Percentiles rank a stretch among this genome's conserved stretches.
Evolutionary conservation across 2,113 vertebrate species (phyloP).

Genomic region (Equus quagga): DNA sequence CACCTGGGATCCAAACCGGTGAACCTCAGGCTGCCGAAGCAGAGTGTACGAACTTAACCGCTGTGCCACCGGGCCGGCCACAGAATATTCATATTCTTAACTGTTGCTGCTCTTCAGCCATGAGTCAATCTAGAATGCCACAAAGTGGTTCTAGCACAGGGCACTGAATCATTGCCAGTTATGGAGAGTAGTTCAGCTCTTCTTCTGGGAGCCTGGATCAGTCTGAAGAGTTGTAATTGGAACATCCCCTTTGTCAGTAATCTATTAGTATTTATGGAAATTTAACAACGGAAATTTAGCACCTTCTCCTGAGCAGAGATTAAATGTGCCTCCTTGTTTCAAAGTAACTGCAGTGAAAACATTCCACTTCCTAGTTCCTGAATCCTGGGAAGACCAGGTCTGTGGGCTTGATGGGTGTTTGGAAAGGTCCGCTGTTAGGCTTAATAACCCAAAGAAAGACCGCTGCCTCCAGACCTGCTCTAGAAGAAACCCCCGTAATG

Average conservation of each 20-base stretch:
- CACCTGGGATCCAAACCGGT: too few species aligned
- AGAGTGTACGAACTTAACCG: too few species aligned
- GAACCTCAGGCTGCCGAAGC: too few species aligned
- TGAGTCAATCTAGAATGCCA: background rate
- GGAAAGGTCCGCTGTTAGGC: background rate
- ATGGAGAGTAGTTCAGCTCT: background rate
- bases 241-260: background rate
- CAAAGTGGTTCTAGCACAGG: background rate
- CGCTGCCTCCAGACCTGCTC: background rate
- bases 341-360: background rate
- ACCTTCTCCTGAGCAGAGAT: background rate
- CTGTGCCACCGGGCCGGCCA: too few species aligned
- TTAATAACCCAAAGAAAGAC: background rate
- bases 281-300: background rate
- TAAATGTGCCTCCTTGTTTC: background rate
- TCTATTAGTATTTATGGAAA: background rate
- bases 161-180: background rate
- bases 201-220: background rate
- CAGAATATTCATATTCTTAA: background rate
- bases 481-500: background rate
- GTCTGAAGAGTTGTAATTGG: background rate
- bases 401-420: background rate
- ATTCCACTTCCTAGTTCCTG: background rate
- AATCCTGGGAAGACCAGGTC: background rate
- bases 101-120: background rate